Evolutionary conservation across 2,113 vertebrate species (phyloP).

Genomic region (Morone chrysops): DNA sequence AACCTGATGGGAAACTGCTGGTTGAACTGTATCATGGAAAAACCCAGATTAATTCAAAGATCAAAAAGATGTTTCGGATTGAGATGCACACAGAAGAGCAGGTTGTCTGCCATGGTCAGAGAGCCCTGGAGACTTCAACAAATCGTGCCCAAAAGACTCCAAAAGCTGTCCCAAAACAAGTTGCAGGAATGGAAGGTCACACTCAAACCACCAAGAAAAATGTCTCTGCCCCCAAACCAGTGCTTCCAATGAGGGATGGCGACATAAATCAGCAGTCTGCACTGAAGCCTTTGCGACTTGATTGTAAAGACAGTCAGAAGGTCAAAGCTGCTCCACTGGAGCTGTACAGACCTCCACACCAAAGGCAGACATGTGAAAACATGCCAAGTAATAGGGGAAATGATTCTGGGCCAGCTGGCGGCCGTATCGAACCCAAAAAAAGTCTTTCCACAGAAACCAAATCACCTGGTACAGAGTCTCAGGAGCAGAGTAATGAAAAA

Average conservation of each 20-base stretch:
- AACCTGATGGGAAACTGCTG: constrained; percentile 88
- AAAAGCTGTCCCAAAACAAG: constrained; percentile 5
- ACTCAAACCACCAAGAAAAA: not conserved
- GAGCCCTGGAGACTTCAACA: constrained; percentile 21
- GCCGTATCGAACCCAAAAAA: not conserved
- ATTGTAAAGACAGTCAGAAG: constrained; percentile 39
- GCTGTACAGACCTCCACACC: constrained; percentile 68
- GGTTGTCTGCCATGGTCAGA: constrained; percentile 21
- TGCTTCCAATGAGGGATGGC: not conserved
- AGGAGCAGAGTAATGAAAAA: constrained; percentile 11
- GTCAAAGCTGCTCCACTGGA: constrained; percentile 14
- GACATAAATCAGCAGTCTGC: not conserved
- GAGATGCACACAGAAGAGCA: constrained; percentile 45
- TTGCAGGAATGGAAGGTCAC: not conserved
- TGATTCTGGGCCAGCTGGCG: not conserved
- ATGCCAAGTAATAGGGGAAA: not conserved
- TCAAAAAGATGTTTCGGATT: constrained; percentile 84
- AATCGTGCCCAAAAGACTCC: not conserved
- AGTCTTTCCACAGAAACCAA: not conserved
- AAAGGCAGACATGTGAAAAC: constrained; percentile 34
- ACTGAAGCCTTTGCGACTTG: not conserved
- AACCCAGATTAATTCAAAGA: constrained; percentile 87
- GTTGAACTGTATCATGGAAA: constrained; percentile 90
- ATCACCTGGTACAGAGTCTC: constrained; percentile 18
- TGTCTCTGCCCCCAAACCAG: not conserved